Conservation (phyloP, 2,797 vertebrate species). For the Esox masquinongy region DNA sequence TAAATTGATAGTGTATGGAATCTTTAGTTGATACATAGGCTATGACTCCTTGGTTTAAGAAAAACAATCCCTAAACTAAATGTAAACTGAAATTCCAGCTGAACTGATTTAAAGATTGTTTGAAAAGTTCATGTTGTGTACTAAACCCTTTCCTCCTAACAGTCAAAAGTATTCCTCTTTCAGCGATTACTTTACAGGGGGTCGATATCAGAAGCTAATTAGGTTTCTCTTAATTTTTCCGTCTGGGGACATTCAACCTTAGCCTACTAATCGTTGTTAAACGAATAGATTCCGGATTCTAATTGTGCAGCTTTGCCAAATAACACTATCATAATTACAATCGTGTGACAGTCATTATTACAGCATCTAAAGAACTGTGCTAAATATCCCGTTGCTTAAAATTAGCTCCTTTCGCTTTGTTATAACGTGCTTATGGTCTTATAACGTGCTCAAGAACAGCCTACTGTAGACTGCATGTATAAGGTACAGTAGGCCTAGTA, state of each 20-base stretch:
- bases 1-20: not conserved
- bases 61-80: not conserved
- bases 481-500: not conserved
- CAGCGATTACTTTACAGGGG: not conserved
- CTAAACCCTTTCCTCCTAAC: not conserved
- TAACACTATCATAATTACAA: not conserved
- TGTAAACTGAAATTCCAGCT: slow-evolving; percentile 5
- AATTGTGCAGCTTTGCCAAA: not conserved
- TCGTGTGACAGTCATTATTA: slow-evolving; percentile 1
- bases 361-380: not conserved
- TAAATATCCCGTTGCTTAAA: not conserved
- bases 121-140: slow-evolving; percentile 6
- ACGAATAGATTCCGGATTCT: not conserved
- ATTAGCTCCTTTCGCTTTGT: not conserved
- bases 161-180: not conserved
- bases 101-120: slow-evolving; percentile 12
- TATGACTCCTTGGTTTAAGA: not conserved
- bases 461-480: not conserved
- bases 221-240: not conserved
- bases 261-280: not conserved
- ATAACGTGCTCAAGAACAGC: no score
- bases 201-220: not conserved
- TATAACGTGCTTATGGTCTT: no score
- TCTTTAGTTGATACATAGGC: not conserved
- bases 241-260: not conserved